A percentile compares a stretch with the other conserved stretches of the same genome.
These are phyloP conservation scores for Karalla daura DNA, from an alignment of 2,797 vertebrate species.

Conservation along the genomic window DNA sequence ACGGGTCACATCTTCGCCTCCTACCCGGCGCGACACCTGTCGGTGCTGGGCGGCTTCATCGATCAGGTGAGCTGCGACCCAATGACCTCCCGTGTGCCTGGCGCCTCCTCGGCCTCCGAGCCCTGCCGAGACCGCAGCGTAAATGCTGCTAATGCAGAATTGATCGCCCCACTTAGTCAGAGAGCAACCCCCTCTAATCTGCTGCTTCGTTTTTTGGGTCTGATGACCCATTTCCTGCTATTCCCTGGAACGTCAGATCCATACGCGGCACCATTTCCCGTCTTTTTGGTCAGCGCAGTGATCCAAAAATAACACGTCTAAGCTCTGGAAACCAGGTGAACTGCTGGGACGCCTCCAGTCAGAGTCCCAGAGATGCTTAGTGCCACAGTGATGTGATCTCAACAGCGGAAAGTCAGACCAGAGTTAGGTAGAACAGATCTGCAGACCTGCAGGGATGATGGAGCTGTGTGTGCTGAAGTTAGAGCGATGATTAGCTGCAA, in stretches of 20 bases:
- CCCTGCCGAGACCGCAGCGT: too few relatives aligned
- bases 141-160: conserved; percentile 72
- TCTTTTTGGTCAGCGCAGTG: conserved; percentile 34
- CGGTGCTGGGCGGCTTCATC: conserved; percentile 89
- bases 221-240: conserved; percentile 71
- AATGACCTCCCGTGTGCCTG: conserved; percentile 16
- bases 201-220: conserved; percentile 63
- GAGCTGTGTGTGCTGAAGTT: too few relatives aligned
- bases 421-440: too few relatives aligned
- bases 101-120: too few relatives aligned
- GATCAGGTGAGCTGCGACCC: conserved; percentile 89
- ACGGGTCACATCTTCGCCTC: conserved; percentile 97
- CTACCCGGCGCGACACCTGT: conserved; percentile 91
- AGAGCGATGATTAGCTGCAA: too few relatives aligned
- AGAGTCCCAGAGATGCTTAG: background rate
- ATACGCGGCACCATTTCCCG: conserved; percentile 53
- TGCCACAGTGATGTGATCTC: too few relatives aligned
- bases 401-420: too few relatives aligned
- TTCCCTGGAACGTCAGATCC: conserved; percentile 60
- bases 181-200: conserved; percentile 57
- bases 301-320: conserved; percentile 41
- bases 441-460: too few relatives aligned
- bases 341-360: conserved; percentile 1
- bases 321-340: conserved; percentile 31
- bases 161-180: conserved; percentile 74